These are phyloP conservation scores for Drosophila micromelanica DNA, from an alignment of 1,140 invertebrate genomes.

Conservation along the genomic window DNA sequence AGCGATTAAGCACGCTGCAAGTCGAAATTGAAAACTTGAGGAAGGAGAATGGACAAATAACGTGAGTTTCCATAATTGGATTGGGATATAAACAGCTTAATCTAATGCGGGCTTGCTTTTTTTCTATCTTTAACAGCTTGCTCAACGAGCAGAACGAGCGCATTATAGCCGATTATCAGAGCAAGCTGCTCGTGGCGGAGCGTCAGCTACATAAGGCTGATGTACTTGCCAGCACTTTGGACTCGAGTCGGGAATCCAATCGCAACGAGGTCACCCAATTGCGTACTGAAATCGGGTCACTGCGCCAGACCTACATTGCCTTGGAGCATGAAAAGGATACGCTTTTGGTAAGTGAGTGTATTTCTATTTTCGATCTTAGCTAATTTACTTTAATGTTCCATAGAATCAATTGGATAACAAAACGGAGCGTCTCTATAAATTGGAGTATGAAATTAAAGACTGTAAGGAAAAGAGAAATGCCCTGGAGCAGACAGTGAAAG, in stretches of 20 bases:
- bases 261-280: conserved; percentile 61
- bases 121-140: conserved; percentile 44
- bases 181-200: conserved; percentile 66
- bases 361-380: too few relatives aligned
- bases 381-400: too few relatives aligned
- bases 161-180: conserved; percentile 69
- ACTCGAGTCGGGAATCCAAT: conserved; percentile 66
- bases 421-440: conserved; percentile 67
- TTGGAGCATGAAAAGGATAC: conserved; percentile 77
- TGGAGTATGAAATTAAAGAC: conserved; percentile 73
- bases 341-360: conserved; percentile 53
- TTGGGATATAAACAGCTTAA: neutral
- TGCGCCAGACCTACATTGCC: conserved; percentile 63
- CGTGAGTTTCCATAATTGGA: conserved; percentile 33
- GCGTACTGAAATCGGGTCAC: conserved; percentile 58
- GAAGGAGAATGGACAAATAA: conserved; percentile 64
- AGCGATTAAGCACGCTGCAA: conserved; percentile 43
- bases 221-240: conserved; percentile 58
- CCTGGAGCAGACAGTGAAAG: conserved; percentile 64
- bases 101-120: neutral
- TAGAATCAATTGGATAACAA: conserved; percentile 77
- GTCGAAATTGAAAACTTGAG: conserved; percentile 53
- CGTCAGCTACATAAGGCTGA: conserved; percentile 63
- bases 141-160: conserved; percentile 81
- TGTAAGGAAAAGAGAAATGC: conserved; percentile 54